Conservation (phyloP, 2,797 vertebrate genomes). For the Phrynocephalus forsythii region DNA sequence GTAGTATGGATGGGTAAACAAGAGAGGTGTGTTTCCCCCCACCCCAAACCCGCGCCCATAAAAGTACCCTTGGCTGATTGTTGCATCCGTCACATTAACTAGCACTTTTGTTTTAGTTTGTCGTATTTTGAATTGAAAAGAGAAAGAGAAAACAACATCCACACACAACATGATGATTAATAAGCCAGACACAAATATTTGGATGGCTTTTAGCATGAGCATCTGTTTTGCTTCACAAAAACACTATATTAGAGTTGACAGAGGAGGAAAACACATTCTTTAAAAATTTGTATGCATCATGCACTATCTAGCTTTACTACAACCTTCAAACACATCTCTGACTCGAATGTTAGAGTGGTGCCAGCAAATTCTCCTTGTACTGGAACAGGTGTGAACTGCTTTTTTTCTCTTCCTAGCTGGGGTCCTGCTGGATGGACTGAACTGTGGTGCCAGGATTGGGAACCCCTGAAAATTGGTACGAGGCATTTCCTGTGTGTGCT, state of each 20-base stretch:
- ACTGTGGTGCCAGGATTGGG: background rate
- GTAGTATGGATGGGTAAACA: background rate
- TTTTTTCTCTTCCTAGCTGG: background rate
- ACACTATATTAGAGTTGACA: constrained; percentile 43
- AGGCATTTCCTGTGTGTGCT: background rate
- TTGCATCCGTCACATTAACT: background rate
- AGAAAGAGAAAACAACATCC: constrained; percentile 1
- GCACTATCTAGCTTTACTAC: constrained; percentile 23
- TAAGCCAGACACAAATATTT: constrained; percentile 48
- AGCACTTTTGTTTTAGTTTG: constrained; percentile 11
- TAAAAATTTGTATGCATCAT: constrained; percentile 34
- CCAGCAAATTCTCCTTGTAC: background rate
- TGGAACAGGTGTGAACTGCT: background rate
- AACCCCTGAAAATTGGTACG: background rate
- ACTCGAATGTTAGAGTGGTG: background rate
- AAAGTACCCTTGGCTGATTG: background rate
- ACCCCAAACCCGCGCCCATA: background rate
- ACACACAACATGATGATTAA: constrained; percentile 41
- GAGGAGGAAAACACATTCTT: constrained; percentile 7
- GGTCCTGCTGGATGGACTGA: background rate
- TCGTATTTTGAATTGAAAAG: constrained; percentile 24
- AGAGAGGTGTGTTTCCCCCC: background rate
- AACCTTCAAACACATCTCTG: constrained; percentile 6
- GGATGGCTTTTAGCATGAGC: constrained; percentile 37
- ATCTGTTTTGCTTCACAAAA: constrained; percentile 43